phyloP scores from a whole-genome alignment of 2,113 vertebrate genomes.

The Mastomys coucha region DNA sequence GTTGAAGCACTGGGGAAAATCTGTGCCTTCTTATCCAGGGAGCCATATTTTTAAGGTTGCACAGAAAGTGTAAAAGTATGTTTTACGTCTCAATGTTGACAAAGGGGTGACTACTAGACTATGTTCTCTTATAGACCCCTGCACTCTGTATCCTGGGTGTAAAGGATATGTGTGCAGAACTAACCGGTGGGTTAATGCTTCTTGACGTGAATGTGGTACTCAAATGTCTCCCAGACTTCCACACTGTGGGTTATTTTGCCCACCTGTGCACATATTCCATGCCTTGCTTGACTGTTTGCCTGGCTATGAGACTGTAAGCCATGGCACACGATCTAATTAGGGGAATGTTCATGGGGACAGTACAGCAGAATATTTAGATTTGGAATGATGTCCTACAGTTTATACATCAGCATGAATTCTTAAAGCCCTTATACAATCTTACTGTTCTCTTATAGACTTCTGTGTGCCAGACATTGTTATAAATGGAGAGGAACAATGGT shows the following conservation, averaged over 20 bases:
- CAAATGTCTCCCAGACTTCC: neutral
- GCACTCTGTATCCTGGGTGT: neutral
- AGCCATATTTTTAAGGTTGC: constrained; percentile 9
- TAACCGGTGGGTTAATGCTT: constrained; percentile 2
- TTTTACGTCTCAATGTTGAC: neutral
- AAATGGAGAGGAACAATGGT: neutral
- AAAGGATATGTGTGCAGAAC: constrained; percentile 7
- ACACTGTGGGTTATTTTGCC: neutral
- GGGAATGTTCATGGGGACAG: neutral
- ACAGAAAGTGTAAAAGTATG: constrained; percentile 6
- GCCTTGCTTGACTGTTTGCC: constrained; percentile 29
- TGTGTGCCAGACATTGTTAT: neutral
- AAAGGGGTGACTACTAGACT: neutral
- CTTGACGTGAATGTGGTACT: neutral
- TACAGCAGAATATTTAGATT: neutral
- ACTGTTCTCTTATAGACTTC: no score
- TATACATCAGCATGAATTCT: neutral
- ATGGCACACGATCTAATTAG: neutral
- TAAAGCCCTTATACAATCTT: neutral
- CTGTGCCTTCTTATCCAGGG: neutral
- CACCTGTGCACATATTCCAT: neutral
- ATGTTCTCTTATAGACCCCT: neutral
- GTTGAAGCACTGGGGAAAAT: constrained; percentile 11
- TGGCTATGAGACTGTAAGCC: neutral
- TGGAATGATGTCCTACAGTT: neutral